Conservation (phyloP, 1,140 invertebrate genomes). For the Pseudomyrmex cubaensis region DNA sequence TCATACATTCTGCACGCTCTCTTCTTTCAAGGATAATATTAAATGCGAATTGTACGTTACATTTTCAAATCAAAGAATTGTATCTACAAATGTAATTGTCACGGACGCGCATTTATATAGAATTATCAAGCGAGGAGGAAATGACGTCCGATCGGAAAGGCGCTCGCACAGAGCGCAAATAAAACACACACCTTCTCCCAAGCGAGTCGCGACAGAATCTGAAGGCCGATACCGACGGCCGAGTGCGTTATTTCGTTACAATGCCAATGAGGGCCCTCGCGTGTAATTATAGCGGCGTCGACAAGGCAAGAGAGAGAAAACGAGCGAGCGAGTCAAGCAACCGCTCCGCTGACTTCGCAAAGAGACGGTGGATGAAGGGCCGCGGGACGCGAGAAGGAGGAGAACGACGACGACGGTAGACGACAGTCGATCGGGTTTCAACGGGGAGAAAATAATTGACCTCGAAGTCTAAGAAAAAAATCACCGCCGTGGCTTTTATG, state of each 20-base stretch:
- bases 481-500: slow-evolving; percentile 41
- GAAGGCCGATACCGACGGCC: slow-evolving; percentile 45
- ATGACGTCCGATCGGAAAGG: slow-evolving; percentile 18
- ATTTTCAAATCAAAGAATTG: not conserved
- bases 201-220: slow-evolving; percentile 5
- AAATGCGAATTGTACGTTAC: not conserved
- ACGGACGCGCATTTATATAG: not conserved
- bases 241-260: slow-evolving; percentile 61
- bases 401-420: slow-evolving; percentile 32
- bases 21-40: not conserved
- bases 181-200: not conserved
- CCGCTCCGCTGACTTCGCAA: slow-evolving; percentile 59
- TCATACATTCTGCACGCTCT: not conserved
- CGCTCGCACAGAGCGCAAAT: not conserved
- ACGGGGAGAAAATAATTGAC: slow-evolving; percentile 63
- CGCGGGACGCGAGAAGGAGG: not conserved
- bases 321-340: slow-evolving; percentile 32
- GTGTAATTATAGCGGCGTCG: slow-evolving; percentile 64
- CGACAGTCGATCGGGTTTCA: slow-evolving; percentile 57
- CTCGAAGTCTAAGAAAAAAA: slow-evolving; percentile 61
- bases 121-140: not conserved
- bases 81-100: not conserved
- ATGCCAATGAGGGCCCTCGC: slow-evolving; percentile 48
- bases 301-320: slow-evolving; percentile 24
- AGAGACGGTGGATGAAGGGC: slow-evolving; percentile 38